These are phyloP conservation scores for Formica exsecta DNA, from an alignment of 1,140 invertebrate genomes.

Conservation along the genomic window DNA sequence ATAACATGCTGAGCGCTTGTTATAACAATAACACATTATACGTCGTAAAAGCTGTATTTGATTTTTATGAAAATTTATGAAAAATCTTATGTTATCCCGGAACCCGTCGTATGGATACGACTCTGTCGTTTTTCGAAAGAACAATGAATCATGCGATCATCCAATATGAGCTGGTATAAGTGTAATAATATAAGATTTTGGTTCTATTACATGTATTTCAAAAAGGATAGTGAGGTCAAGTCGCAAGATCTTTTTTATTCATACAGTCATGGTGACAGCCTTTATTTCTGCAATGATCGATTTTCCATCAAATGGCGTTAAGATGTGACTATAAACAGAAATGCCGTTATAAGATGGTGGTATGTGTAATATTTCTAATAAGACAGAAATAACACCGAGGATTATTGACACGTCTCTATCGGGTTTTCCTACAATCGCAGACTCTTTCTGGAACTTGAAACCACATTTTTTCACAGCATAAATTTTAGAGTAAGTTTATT, in stretches of 20 bases:
- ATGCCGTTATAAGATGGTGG: background rate
- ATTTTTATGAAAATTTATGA: no score
- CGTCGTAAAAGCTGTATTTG: no score
- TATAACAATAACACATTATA: no score
- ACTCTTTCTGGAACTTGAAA: background rate
- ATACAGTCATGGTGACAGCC: constrained; percentile 22
- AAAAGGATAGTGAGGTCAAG: background rate
- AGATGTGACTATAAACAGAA: background rate
- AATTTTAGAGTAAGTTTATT: background rate
- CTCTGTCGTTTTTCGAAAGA: background rate
- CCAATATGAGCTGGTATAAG: background rate
- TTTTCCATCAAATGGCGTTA: constrained; percentile 23
- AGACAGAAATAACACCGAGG: constrained; percentile 26
- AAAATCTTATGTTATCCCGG: background rate
- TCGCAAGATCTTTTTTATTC: constrained; percentile 34
- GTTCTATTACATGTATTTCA: constrained; percentile 26
- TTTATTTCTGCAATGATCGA: constrained; percentile 47
- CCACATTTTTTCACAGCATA: background rate
- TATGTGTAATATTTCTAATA: constrained; percentile 35
- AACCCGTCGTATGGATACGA: background rate
- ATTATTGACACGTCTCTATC: constrained; percentile 1
- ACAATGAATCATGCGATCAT: background rate
- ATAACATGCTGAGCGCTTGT: no score
- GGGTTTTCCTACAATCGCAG: background rate
- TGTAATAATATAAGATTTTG: background rate